Conservation (phyloP, 2,888 invertebrate genomes). For the Brenthis hecate region DNA sequence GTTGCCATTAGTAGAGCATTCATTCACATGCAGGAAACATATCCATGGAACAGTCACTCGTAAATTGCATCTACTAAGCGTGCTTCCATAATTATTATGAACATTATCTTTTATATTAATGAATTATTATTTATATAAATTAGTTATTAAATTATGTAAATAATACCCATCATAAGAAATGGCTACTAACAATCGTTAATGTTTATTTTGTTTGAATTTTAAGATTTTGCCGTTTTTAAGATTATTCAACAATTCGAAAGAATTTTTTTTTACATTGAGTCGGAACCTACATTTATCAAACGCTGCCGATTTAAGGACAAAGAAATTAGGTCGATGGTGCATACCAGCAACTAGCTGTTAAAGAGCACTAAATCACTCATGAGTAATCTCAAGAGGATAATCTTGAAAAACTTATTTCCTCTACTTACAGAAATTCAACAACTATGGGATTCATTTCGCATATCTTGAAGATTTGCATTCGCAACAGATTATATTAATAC, state of each 20-base stretch:
- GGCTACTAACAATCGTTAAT: too few relatives aligned
- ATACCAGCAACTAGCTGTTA: conserved; percentile 2
- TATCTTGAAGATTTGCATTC: too few relatives aligned
- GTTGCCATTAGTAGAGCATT: conserved; percentile 4
- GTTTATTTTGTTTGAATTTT: too few relatives aligned
- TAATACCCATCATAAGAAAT: not conserved
- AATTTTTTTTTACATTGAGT: too few relatives aligned
- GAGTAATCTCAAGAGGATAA: conserved; percentile 7
- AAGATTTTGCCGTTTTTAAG: too few relatives aligned
- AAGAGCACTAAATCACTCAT: conserved; percentile 10
- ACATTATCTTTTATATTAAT: too few relatives aligned
- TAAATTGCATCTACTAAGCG: conserved; percentile 6
- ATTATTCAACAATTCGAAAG: too few relatives aligned
- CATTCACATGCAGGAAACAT: conserved; percentile 14
- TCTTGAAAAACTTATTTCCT: conserved; percentile 2
- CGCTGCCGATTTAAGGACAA: conserved; percentile 8
- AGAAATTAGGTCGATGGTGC: conserved; percentile 1
- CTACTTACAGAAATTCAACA: not conserved
- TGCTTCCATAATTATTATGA: not conserved
- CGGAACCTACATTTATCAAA: not conserved
- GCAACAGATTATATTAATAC: too few relatives aligned
- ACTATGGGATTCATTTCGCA: too few relatives aligned
- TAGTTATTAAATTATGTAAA: not conserved
- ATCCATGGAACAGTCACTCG: conserved; percentile 10
- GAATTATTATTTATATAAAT: too few relatives aligned